Base-by-base conservation (phyloP, 2,797 vertebrate species). In the Borostomias antarcticus region DNA sequence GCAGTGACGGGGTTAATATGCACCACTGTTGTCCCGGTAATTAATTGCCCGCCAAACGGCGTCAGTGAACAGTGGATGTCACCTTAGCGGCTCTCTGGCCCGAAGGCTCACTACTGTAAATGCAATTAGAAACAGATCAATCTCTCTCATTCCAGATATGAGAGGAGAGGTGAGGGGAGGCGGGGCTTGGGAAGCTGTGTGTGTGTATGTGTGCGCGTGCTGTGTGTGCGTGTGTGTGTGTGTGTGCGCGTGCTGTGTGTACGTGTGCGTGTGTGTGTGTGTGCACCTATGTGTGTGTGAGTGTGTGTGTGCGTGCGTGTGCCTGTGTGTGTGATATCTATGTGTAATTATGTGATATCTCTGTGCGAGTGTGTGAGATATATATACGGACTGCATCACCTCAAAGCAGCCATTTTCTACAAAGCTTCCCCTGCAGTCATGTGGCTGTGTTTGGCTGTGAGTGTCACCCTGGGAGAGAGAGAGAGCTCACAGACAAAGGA, bases 361-460 rank as follows among this genome's bases (percentile, higher is more conserved):
- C 35, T 13, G 35, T 40, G 9, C 35, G 10, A 10, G 35, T 40
- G 35, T 40, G 35, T 40, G 35, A 40, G 9, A 40, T 40, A 2
- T 13, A 13, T 78, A 73, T 67, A 63, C 73, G 9, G 73, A 81
- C 70, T 67, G 75, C 70, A 82, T 86, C 71, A 80, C n/a, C 82
- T 86, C 85, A 75, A 87, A 86, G 79, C 77, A 77, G 70, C 79
- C 71, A 83, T 84, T 86, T 87, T 86, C 77, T 79, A 86, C 80
- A 87, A 84, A 87, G 6, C 9, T 68, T 54, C 83, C 84, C 17
- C 81, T 79, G 50, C 77, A 85, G 83, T 81, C 74, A 72, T 83
- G 77, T 75, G 72, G 77, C 81, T 81, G 71, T 83, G 77, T 80
- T 78, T 75, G 59, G 75, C 83, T 79, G 83, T 88, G 85, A 88